Base-by-base conservation (phyloP, 2,797 vertebrate species). In the Discoglossus pictus region DNA sequence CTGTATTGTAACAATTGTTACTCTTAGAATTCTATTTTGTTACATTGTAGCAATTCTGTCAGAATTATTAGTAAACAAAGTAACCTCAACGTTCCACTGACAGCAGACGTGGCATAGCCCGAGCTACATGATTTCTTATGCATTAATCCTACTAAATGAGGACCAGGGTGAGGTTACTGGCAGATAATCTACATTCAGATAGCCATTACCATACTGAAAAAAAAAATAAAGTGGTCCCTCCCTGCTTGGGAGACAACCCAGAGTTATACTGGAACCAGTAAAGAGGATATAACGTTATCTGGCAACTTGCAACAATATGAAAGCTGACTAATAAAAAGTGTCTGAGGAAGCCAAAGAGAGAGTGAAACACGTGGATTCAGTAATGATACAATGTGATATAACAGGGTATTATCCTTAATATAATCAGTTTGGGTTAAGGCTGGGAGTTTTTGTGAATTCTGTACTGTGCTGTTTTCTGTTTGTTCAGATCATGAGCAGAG, bases 41-140 rank as follows among this genome's bases (percentile, higher is more conserved):
- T 16, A 17, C 54, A 24, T 58, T 58, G 38, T 58, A 25, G 18
- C 35, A 39, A 16, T n/a, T 39, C 18, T 39, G 13, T 13, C 18
- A 38, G 31, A 23, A n/a, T n/a, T n/a, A n/a, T n/a, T n/a, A n/a
- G n/a, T n/a, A n/a, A n/a, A n/a, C n/a, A n/a, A n/a, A n/a, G n/a
- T n/a, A n/a, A n/a, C n/a, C n/a, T n/a, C n/a, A n/a, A n/a, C n/a
- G n/a, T n/a, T n/a, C n/a, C n/a, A n/a, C n/a, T n/a, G n/a, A n/a
- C n/a, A n/a, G n/a, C n/a, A 71, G 44, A 71, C 61, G 68, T 71
- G 61, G 68, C 68, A 70, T 39, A 8, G 11, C 17, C 48, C 39
- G 18, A 40, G 27, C 34, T 47, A 16, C 17, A 39, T 56, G 12
- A 34, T n/a, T n/a, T n/a, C n/a, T n/a, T n/a, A n/a, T n/a, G 27